These are phyloP conservation scores for Potamilus streckersoni DNA, from an alignment of 1,140 invertebrate genomes.

Conservation along the genomic window DNA sequence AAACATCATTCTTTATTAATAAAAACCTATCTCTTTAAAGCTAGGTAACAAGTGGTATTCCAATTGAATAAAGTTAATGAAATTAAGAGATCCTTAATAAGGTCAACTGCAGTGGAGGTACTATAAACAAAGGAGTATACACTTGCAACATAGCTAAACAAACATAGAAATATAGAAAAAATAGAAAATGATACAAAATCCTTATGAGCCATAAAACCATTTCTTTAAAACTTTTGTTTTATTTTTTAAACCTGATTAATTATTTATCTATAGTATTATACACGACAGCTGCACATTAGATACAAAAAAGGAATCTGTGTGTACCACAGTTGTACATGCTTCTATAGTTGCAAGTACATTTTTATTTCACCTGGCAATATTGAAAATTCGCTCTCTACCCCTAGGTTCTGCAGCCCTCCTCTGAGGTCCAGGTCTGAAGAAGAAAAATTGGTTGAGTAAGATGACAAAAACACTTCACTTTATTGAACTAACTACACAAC, in stretches of 20 bases:
- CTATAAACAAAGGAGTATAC: too few species aligned
- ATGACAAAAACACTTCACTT: background rate
- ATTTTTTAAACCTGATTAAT: background rate
- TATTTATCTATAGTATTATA: background rate
- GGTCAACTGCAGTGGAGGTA: too few species aligned
- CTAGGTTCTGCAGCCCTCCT: constrained; percentile 32
- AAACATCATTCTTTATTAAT: background rate
- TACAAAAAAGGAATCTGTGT: background rate
- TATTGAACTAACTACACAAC: background rate
- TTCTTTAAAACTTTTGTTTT: background rate
- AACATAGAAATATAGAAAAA: too few species aligned
- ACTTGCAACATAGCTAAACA: too few species aligned
- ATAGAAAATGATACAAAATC: too few species aligned
- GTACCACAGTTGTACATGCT: background rate
- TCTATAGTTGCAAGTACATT: too few species aligned
- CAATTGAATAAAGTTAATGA: too few species aligned
- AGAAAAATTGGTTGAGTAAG: background rate
- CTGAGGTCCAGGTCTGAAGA: constrained; percentile 9
- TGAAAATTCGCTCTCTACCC: constrained; percentile 51
- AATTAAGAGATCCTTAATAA: too few species aligned
- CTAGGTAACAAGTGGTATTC: too few species aligned
- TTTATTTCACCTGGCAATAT: constrained; percentile 36
- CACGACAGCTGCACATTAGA: too few species aligned
- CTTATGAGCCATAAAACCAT: background rate
- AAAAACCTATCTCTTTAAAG: too few species aligned